Conservation (phyloP, 2,888 invertebrate species). For the Gnatocerus cornutus region DNA sequence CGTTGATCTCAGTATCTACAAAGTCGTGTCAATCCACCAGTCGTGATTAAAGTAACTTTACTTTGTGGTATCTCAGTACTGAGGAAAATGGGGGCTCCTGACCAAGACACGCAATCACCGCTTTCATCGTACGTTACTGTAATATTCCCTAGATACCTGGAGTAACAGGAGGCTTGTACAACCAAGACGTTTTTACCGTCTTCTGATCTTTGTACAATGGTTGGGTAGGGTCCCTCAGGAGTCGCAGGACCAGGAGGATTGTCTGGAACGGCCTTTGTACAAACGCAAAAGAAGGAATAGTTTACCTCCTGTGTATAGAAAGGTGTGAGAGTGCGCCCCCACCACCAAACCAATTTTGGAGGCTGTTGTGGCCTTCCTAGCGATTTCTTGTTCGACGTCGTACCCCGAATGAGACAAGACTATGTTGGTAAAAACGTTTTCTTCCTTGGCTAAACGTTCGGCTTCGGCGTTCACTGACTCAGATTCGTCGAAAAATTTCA, state of each 20-base stretch:
- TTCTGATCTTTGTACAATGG: constrained; percentile 74
- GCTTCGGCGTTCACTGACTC: constrained; percentile 81
- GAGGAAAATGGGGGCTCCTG: constrained; percentile 82
- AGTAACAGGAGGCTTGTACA: constrained; percentile 82
- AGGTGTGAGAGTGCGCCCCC: constrained; percentile 88
- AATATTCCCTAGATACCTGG: constrained; percentile 85
- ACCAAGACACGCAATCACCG: constrained; percentile 78
- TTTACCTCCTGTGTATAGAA: constrained; percentile 80
- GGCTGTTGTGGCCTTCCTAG: constrained; percentile 75
- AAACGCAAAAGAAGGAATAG: too few relatives aligned
- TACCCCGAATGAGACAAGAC: constrained; percentile 88
- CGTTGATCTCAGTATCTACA: constrained; percentile 54
- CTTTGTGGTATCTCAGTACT: constrained; percentile 69
- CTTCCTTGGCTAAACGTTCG: constrained; percentile 73
- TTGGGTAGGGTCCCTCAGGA: constrained; percentile 80
- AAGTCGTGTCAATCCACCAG: too few relatives aligned
- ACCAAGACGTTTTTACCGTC: constrained; percentile 77
- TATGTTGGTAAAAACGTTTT: constrained; percentile 85
- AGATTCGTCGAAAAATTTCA: constrained; percentile 81
- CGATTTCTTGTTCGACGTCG: constrained; percentile 79
- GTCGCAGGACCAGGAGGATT: constrained; percentile 72
- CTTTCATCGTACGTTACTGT: constrained; percentile 79
- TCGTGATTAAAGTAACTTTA: too few relatives aligned
- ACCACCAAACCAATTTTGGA: constrained; percentile 84
- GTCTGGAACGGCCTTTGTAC: too few relatives aligned